Evolutionary conservation across 2,888 invertebrate species (phyloP).

Genomic region (Malthinus flaveolus): DNA sequence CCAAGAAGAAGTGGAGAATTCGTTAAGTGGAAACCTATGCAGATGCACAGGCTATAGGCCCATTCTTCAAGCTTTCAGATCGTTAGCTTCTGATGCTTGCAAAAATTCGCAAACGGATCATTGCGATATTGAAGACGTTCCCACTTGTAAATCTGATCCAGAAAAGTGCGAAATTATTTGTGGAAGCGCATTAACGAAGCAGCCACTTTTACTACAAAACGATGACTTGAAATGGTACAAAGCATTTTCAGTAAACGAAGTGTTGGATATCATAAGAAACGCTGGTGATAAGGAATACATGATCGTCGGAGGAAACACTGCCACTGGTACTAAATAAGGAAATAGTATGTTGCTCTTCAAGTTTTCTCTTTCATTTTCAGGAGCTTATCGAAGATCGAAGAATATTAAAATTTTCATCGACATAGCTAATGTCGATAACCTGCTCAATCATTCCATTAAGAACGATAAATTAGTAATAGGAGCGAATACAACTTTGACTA

Average conservation of each 20-base stretch:
- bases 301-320: conserved; percentile 76
- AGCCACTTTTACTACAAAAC: conserved; percentile 47
- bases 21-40: conserved; percentile 63
- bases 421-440: conserved; percentile 61
- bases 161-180: neutral
- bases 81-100: conserved; percentile 55
- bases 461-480: conserved; percentile 61
- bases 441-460: conserved; percentile 55
- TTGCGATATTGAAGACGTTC: neutral
- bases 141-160: neutral
- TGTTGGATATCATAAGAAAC: conserved; percentile 61
- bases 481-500: conserved; percentile 61
- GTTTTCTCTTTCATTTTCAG: conserved; percentile 42
- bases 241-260: conserved; percentile 59
- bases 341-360: neutral
- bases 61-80: conserved; percentile 66
- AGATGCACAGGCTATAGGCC: conserved; percentile 72
- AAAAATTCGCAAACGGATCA: neutral
- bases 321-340: conserved; percentile 61
- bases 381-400: conserved; percentile 52
- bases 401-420: conserved; percentile 67
- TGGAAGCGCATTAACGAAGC: neutral
- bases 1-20: conserved; percentile 57
- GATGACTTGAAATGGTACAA: conserved; percentile 60
- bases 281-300: conserved; percentile 55